Evolutionary conservation across 1,140 invertebrate genomes (phyloP).

Genomic region (Drosophila repletoides): DNA sequence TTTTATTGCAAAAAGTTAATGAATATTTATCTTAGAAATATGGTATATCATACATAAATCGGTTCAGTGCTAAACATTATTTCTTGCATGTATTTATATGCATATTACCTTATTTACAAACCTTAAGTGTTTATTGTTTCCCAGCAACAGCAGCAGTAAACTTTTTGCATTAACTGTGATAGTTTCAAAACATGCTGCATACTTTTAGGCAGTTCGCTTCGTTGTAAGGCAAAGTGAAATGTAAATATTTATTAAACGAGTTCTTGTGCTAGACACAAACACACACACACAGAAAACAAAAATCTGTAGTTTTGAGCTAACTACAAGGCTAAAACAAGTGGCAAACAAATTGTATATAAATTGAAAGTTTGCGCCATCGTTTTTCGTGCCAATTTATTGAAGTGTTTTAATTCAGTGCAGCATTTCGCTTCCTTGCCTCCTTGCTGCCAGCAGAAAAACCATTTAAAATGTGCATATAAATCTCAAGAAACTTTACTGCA

Average conservation of each 20-base stretch:
- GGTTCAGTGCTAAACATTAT: too few relatives aligned
- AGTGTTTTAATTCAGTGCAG: conserved; percentile 14
- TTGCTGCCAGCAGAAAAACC: conserved; percentile 1
- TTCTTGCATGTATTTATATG: too few relatives aligned
- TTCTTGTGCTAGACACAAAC: neutral
- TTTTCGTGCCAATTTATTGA: conserved; percentile 26
- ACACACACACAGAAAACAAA: neutral
- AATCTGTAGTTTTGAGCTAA: neutral
- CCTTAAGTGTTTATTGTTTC: too few relatives aligned
- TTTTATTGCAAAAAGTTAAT: too few relatives aligned
- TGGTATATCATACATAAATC: too few relatives aligned
- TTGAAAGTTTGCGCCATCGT: conserved; percentile 38
- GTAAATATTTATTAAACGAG: neutral
- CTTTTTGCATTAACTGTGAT: neutral
- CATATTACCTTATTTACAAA: too few relatives aligned
- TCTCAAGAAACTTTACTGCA: conserved; percentile 6
- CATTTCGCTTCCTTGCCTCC: neutral
- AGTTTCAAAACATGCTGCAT: neutral
- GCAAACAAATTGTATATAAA: conserved; percentile 60
- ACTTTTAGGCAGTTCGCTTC: conserved; percentile 10
- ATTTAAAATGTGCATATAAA: conserved; percentile 46
- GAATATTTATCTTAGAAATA: too few relatives aligned
- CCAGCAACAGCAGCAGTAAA: too few relatives aligned
- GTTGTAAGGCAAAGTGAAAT: conserved; percentile 14
- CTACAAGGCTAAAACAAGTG: conserved; percentile 40